Base-by-base conservation (phyloP, 2,113 vertebrate genomes). In the Suncus etruscus region DNA sequence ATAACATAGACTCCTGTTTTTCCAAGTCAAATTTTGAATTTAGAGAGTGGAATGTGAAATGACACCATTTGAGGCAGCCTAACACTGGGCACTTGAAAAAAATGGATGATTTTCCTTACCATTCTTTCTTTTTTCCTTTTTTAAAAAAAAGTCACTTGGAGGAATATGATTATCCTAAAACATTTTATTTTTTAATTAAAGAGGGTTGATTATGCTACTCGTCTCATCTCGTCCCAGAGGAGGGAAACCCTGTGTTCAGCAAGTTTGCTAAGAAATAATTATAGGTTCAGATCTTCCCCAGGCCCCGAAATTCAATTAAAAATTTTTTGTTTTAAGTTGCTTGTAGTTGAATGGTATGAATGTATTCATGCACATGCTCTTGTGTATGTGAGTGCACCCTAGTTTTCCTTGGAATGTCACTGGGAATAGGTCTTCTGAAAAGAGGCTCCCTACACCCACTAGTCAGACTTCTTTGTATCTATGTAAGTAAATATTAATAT, bases 211-310 rank as follows among this genome's bases (percentile, higher is more conserved):
- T 96, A 96, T 91, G 50, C 70, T 93, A 90, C 96, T 92, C 90
- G 95, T 97, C 96, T 97, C 96, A 95, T 97, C 96, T 96, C 95
- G 93, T 97, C 96, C 93, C 94, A 96, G 95, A 89, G 78, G 69
- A 97, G 95, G 81, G 86, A 95, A 96, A 94, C 77, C 84, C 78
- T 96, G 91, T 95, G 94, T 95, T 97, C 96, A 96, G 96, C 96
- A 97, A 95, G 92, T 96, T 97, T 96, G 95, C 96, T 95, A 91
- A 95, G 95, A 96, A 97, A 97, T 97, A 97, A 97, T 97, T 97
- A 97, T 95, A 97, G 96, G 96, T 95, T 97, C 95, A 93, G 93
- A 89, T 95, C 93, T 95, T 96, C 96, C 96, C 77, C 81, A 91
- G 96, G 95, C 95, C 95, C 95, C 51, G 89, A 96, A 97, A 97